phyloP scores from a whole-genome alignment of 2,797 vertebrate species.

The Lithobates pipiens region DNA sequence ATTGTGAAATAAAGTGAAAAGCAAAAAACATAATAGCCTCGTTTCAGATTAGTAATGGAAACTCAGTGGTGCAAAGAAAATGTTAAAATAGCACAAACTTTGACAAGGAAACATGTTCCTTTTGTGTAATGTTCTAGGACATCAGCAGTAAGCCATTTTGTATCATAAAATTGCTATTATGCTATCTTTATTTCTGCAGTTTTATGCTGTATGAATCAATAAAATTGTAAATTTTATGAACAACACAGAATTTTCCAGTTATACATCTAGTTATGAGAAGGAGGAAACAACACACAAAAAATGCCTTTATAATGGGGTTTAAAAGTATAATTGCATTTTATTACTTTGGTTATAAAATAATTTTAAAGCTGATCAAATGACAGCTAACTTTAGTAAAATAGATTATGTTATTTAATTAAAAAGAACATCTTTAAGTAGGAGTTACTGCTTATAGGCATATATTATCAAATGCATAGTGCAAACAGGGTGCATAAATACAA shows the following conservation, averaged over 20 bases:
- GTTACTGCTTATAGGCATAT: constrained; percentile 57
- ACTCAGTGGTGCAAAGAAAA: constrained; percentile 48
- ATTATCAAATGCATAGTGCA: neutral
- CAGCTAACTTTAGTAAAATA: constrained; percentile 7
- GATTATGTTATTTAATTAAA: constrained; percentile 22
- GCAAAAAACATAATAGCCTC: constrained; percentile 35
- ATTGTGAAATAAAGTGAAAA: constrained; percentile 19
- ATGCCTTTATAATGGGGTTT: constrained; percentile 9
- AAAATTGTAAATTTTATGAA: constrained; percentile 35
- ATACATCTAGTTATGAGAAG: constrained; percentile 19
- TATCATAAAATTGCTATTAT: constrained; percentile 37
- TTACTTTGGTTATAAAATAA: neutral
- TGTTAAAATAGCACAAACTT: constrained; percentile 42
- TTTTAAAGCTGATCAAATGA: constrained; percentile 14
- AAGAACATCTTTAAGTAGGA: constrained; percentile 24
- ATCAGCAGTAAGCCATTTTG: constrained; percentile 47
- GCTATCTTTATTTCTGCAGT: constrained; percentile 28
- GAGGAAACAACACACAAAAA: neutral
- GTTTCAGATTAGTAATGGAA: constrained; percentile 49
- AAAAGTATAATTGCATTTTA: constrained; percentile 18
- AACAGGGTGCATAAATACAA: neutral
- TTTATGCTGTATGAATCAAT: constrained; percentile 40
- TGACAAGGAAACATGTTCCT: constrained; percentile 40
- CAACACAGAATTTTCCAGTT: neutral
- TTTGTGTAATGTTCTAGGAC: constrained; percentile 53